A percentile compares a stretch with the other conserved stretches of the same genome.
Conservation (phyloP, 2,888 invertebrate genomes). For the Ptychoptera contaminata region DNA sequence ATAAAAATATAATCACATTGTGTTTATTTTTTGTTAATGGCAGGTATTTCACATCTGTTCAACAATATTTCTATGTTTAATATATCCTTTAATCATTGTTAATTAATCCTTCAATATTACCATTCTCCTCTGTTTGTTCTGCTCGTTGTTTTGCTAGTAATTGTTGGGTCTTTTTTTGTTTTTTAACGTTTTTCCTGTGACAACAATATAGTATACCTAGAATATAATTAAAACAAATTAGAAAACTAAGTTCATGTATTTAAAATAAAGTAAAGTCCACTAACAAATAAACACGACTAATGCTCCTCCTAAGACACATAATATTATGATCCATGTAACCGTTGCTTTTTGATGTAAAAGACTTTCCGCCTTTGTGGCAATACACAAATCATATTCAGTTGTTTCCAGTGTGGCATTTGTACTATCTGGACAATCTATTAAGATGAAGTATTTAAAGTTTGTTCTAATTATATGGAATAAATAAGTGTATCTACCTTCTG, state of each 20-base stretch:
- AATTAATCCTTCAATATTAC: not conserved
- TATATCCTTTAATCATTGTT: not conserved
- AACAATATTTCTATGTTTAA: no score
- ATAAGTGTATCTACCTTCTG: no score
- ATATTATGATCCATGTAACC: not conserved
- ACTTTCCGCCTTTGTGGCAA: not conserved
- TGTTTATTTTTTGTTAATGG: no score
- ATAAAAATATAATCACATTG: no score
- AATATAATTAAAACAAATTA: not conserved
- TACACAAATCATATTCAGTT: not conserved
- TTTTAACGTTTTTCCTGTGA: not conserved
- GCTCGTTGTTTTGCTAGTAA: not conserved
- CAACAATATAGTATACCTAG: not conserved
- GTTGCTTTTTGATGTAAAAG: not conserved
- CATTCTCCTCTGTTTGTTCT: not conserved
- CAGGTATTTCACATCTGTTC: no score
- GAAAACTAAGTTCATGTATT: not conserved
- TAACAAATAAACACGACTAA: not conserved
- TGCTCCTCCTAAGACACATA: no score
- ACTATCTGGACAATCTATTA: not conserved
- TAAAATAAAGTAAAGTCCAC: not conserved
- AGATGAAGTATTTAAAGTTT: no score
- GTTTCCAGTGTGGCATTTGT: not conserved
- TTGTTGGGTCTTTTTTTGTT: not conserved
- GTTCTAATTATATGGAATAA: no score